Conservation (phyloP, 2,797 vertebrate species). For the Otolemur crassicaudatus region DNA sequence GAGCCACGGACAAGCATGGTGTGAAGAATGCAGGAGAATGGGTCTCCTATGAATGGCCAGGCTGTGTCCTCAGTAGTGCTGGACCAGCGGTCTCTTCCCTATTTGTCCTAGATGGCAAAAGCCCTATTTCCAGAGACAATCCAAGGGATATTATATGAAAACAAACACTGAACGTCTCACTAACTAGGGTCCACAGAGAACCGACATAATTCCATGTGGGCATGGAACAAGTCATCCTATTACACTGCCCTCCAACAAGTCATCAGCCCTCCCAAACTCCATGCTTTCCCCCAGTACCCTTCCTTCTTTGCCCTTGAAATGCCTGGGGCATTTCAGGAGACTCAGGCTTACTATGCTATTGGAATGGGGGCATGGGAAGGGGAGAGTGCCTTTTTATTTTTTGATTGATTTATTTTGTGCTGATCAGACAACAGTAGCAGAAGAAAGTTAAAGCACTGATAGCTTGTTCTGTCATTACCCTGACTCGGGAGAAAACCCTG, state of each 20-base stretch:
- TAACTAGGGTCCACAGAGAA: background rate
- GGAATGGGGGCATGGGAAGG: background rate
- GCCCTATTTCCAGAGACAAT: background rate
- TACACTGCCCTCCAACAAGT: background rate
- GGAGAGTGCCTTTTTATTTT: background rate
- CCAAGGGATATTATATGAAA: background rate
- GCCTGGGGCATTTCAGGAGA: background rate
- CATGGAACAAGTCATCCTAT: background rate
- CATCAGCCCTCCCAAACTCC: background rate
- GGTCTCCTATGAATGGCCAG: background rate
- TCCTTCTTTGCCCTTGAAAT: background rate
- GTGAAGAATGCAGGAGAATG: background rate
- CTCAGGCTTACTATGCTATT: background rate
- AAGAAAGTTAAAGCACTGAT: background rate
- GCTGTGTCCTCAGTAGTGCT: background rate
- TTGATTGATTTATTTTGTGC: background rate
- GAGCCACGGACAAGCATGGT: background rate
- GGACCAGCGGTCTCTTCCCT: background rate
- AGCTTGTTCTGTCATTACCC: background rate
- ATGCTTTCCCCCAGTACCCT: background rate
- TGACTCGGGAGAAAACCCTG: background rate
- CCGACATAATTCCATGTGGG: background rate
- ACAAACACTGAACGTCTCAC: background rate
- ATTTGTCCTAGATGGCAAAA: background rate
- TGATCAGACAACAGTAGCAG: background rate